Percentiles rank a stretch among this genome's conserved stretches.
Evolutionary conservation across 2,113 vertebrate species (phyloP).

Genomic region (Pterocles burchelli): DNA sequence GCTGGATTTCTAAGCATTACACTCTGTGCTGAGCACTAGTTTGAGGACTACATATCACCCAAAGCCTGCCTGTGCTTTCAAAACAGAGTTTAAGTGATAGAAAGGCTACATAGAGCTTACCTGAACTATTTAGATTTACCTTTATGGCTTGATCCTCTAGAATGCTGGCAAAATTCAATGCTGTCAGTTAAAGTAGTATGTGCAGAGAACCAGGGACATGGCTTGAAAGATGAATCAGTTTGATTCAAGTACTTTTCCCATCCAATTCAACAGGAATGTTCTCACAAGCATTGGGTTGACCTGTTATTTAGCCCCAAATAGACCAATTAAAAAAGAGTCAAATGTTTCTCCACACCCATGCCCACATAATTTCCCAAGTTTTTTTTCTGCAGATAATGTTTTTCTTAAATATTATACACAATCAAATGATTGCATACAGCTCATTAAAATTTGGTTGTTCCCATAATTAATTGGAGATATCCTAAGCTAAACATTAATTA

Average conservation of each 20-base stretch:
- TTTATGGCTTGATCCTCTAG: not conserved
- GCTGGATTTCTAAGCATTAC: not conserved
- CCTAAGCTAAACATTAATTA: not conserved
- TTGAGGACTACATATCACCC: not conserved
- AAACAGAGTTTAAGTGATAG: not conserved
- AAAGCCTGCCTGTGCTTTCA: not conserved
- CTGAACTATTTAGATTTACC: not conserved
- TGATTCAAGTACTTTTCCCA: not conserved
- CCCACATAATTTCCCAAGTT: not conserved
- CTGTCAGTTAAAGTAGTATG: not conserved
- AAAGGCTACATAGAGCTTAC: not conserved
- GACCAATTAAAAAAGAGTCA: not conserved
- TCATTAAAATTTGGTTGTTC: not conserved
- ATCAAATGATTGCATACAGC: not conserved
- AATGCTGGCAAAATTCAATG: not conserved
- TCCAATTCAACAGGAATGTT: not conserved
- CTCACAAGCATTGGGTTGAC: not conserved
- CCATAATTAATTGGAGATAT: not conserved
- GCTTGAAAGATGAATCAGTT: not conserved
- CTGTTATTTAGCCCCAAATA: not conserved
- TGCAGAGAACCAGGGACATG: not conserved
- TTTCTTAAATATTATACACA: not conserved
- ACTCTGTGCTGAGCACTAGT: not conserved
- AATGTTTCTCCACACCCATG: not conserved
- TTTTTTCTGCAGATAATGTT: not conserved